Base-by-base conservation (phyloP, 2,888 invertebrate genomes). In the Drosophila fungiperda region DNA sequence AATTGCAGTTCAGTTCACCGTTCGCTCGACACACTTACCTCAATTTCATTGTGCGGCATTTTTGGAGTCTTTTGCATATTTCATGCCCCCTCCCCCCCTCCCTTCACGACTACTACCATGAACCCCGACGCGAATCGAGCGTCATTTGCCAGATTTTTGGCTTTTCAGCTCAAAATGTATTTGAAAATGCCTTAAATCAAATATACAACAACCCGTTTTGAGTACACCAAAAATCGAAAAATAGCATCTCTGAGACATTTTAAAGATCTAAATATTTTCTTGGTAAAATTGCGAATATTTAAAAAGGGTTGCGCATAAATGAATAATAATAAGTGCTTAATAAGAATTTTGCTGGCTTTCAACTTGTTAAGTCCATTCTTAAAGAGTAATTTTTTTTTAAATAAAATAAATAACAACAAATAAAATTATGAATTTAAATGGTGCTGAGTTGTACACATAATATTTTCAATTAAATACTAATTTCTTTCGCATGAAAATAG, bases 101-200 rank as follows among this genome's bases (percentile, higher is more conserved):
- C 26, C 3, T 26, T 3, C 26, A 3, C 26, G 26, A 3, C 26
- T 26, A 26, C 26, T 26, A 26, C 33, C 38, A 29, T n/a, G 48
- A 52, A 42, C 26, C 54, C 17, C 55, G 59, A 9, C 5, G 36
- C 62, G 67, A 63, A 55, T 75, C 58, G 58, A 69, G 67, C 73
- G 80, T 70, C 80, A 86, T 83, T 88, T 83, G 68, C 76, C 80
- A 68, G 78, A 84, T 89, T 89, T 84, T 78, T 80, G 62, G 67
- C 61, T 59, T 68, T 76, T 73, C 55, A 71, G 78, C 73, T 78
- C 36, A 61, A 49, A 53, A 32, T 45, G 26, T 58, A 48, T 59
- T 57, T 60, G 65, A 62, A 59, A 60, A 52, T 12, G n/a, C 11
- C 20, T 73, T 72, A 70, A 72, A 52, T 75, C 45, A 61, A 49